Percentiles rank a stretch among this genome's conserved stretches.
Conservation (phyloP, 2,797 vertebrate species). For the Zonotrichia albicollis region DNA sequence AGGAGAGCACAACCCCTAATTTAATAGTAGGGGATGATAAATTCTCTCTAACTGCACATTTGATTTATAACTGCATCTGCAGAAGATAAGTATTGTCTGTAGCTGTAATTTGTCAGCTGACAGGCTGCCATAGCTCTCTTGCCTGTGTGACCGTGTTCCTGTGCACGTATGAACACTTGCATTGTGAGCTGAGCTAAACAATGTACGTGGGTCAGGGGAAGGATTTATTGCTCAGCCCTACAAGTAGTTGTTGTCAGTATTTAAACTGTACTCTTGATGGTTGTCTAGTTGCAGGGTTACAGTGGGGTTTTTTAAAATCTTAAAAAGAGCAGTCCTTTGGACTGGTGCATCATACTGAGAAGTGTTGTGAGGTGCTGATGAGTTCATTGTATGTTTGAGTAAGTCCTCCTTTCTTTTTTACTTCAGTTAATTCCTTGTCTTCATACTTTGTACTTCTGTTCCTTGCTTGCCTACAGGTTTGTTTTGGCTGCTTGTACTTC, state of each 20-base stretch:
- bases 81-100: background rate
- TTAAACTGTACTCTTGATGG: background rate
- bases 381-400: background rate
- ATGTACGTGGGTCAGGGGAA: fast-evolving
- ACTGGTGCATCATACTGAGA: background rate
- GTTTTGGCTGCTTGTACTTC: background rate
- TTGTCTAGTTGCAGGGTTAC: background rate
- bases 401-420: background rate
- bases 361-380: background rate
- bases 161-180: background rate
- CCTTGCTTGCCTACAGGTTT: background rate
- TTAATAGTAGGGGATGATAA: background rate
- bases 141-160: background rate
- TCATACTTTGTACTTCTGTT: background rate
- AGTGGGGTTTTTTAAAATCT: background rate
- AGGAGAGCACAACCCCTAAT: background rate
- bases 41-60: background rate
- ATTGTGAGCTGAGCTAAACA: background rate
- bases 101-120: background rate
- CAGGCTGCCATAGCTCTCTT: background rate
- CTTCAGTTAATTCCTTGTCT: background rate
- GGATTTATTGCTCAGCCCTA: background rate
- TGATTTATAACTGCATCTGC: background rate
- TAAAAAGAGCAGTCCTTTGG: background rate
- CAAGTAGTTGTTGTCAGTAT: background rate